A percentile compares a stretch with the other conserved stretches of the same genome.
These are phyloP conservation scores for Melierax canorus DNA, from an alignment of 2,113 vertebrate genomes.

Conservation along the genomic window DNA sequence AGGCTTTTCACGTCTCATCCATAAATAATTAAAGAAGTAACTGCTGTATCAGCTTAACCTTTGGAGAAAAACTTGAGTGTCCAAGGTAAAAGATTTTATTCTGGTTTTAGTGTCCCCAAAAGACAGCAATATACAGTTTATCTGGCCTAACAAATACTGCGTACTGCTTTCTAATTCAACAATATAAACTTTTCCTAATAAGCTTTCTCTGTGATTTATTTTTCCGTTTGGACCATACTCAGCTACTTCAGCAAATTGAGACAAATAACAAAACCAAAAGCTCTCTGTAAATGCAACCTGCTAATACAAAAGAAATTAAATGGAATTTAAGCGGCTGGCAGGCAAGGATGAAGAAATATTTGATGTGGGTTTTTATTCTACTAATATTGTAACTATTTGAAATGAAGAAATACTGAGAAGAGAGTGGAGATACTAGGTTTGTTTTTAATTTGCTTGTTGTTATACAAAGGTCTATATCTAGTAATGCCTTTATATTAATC, in stretches of 20 bases:
- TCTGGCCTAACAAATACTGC: constrained; percentile 24
- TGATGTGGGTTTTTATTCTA: background rate
- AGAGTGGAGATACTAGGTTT: background rate
- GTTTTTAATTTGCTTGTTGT: background rate
- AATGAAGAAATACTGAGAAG: background rate
- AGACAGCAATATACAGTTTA: constrained; percentile 17
- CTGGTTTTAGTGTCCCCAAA: constrained; percentile 19
- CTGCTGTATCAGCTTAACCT: constrained; percentile 69
- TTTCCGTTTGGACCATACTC: constrained; percentile 53
- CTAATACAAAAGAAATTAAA: constrained; percentile 46
- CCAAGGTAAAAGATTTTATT: constrained; percentile 55
- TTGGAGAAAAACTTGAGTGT: constrained; percentile 33
- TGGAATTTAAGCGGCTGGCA: constrained; percentile 19
- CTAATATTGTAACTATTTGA: constrained; percentile 4
- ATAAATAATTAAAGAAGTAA: constrained; percentile 76
- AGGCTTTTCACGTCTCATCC: constrained; percentile 66
- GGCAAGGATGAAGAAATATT: constrained; percentile 31
- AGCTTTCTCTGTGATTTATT: constrained; percentile 43
- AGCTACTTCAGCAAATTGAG: constrained; percentile 61
- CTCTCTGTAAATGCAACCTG: background rate
- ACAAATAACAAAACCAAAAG: constrained; percentile 57
- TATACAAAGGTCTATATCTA: background rate
- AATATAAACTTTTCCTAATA: constrained; percentile 59
- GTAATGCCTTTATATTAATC: background rate
- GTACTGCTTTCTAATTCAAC: constrained; percentile 26